Conservation (phyloP, 2,888 invertebrate genomes). For the Callosobruchus maculatus region DNA sequence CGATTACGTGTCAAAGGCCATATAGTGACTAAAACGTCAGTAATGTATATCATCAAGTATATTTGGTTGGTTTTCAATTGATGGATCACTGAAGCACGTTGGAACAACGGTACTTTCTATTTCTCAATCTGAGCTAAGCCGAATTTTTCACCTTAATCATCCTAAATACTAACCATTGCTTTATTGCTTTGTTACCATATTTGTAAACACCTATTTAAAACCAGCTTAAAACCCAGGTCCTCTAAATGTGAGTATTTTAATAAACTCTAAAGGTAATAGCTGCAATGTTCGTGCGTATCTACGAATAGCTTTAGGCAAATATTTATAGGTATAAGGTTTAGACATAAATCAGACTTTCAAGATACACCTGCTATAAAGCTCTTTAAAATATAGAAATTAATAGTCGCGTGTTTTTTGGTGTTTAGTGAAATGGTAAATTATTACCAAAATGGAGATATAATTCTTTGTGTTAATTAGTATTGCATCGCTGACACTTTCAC, state of each 20-base stretch:
- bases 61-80: too few species aligned
- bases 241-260: neutral
- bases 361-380: neutral
- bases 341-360: neutral
- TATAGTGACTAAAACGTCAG: too few species aligned
- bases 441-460: neutral
- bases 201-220: neutral
- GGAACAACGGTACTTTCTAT: too few species aligned
- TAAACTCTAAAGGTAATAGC: neutral
- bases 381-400: neutral
- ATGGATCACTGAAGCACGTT: too few species aligned
- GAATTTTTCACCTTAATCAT: neutral
- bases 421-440: neutral
- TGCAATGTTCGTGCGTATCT: neutral
- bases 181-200: neutral
- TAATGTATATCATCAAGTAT: too few species aligned
- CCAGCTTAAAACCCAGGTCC: neutral
- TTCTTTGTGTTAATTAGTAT: neutral
- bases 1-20: too few species aligned
- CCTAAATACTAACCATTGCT: neutral
- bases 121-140: too few species aligned
- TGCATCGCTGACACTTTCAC: neutral
- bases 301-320: neutral
- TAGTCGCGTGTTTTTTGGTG: neutral
- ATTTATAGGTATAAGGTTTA: neutral